phyloP scores from a whole-genome alignment of 2,797 vertebrate genomes.

The Diplodus sargus region DNA sequence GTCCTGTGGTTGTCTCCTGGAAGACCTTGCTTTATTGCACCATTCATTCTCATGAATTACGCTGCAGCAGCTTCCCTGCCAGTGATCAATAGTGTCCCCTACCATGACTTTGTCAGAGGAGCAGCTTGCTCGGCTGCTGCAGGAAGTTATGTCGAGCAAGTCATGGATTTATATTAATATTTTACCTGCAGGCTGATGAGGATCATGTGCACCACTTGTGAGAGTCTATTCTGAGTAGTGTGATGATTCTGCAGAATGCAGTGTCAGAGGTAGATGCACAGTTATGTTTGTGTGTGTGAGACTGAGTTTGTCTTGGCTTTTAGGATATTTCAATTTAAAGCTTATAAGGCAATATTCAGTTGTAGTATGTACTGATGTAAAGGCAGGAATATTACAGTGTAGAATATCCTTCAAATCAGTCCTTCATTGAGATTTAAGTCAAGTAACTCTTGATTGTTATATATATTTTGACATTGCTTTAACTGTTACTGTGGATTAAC shows the following conservation, averaged over 20 bases:
- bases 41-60: slow-evolving; percentile 49
- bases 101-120: slow-evolving; percentile 45
- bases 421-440: neutral
- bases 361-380: no score
- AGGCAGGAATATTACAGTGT: neutral
- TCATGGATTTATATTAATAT: slow-evolving; percentile 26
- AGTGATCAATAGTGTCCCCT: slow-evolving; percentile 56
- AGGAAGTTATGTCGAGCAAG: slow-evolving; percentile 23
- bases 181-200: slow-evolving; percentile 12
- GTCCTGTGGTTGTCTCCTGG: slow-evolving; percentile 3
- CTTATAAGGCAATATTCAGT: neutral
- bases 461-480: neutral
- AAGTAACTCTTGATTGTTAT: neutral
- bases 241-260: slow-evolving; percentile 2
- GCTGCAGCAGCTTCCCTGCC: slow-evolving; percentile 22
- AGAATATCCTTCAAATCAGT: neutral
- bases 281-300: neutral
- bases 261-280: neutral
- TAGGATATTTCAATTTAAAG: neutral
- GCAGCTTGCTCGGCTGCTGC: slow-evolving; percentile 23
- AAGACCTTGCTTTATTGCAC: slow-evolving; percentile 53
- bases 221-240: neutral
- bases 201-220: neutral
- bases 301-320: neutral
- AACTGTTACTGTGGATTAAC: neutral